Percentiles rank a stretch among this genome's conserved stretches.
Evolutionary conservation across 30 jellyfish, hydroid and myxozoan genomes (phyloP).

Genomic region (Morbakka virulenta): DNA sequence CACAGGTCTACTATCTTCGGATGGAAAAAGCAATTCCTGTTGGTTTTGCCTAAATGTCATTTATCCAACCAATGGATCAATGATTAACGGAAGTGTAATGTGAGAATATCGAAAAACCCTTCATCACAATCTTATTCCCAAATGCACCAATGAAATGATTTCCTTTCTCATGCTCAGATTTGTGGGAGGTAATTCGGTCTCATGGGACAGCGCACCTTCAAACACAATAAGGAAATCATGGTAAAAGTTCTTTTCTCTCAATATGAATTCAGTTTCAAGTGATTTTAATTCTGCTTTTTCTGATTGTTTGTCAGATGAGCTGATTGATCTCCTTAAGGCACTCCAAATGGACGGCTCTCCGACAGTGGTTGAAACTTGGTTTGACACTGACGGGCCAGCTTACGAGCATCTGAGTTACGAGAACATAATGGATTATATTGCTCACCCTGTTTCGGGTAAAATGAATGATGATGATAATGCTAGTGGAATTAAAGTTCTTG

Average conservation of each 20-base stretch:
- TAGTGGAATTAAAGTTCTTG: too few relatives aligned
- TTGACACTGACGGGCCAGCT: neutral
- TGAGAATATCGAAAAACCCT: neutral
- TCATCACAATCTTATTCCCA: too few relatives aligned
- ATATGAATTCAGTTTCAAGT: too few relatives aligned
- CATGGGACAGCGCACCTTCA: neutral
- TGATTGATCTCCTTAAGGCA: too few relatives aligned
- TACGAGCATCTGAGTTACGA: neutral
- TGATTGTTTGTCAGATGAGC: too few relatives aligned
- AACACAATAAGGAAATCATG: neutral
- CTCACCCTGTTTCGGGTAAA: too few relatives aligned
- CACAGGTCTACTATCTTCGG: neutral
- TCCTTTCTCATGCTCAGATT: neutral
- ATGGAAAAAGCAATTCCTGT: neutral
- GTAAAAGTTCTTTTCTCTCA: neutral
- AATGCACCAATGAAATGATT: neutral
- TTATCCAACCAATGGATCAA: neutral
- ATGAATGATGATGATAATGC: too few relatives aligned
- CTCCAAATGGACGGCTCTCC: too few relatives aligned
- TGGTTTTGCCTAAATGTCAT: neutral
- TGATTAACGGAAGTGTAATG: neutral
- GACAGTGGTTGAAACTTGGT: neutral
- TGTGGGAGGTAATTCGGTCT: neutral
- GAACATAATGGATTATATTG: neutral
- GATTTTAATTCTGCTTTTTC: too few relatives aligned